Base-by-base conservation (phyloP, 2,888 invertebrate genomes). In the Epinotia ramella region DNA sequence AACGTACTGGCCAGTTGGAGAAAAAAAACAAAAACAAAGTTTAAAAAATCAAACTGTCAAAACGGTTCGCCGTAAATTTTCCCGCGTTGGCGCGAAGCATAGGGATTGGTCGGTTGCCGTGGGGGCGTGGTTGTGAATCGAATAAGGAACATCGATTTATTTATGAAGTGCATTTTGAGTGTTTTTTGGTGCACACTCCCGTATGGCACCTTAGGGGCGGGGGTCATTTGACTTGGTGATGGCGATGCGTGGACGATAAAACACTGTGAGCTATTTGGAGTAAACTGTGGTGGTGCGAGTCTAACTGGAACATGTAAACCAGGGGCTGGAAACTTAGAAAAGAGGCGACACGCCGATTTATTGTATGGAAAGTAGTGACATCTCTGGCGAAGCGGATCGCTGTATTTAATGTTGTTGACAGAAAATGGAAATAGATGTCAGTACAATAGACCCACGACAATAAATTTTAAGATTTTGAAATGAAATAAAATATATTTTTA, bases 1-100 rank as follows among this genome's bases (percentile, higher is more conserved):
- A 91, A 85, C 82, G 80, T 85, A 84, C 80, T 86, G 89, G 86
- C 84, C 87, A 86, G 79, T 83, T 76, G 80, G 77, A 80, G 80
- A 78, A 84, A 84, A 28, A 84, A 83, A 82, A 84, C 84, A 86
- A 53, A 87, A 88, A 87, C 81, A 82, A 86, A 84, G 80, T 86
- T 88, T 85, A 90, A 92, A 91, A 92, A 91, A 88, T 89, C 86
- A 88, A 91, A 89, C 91, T 93, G 93, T 94, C 93, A 94, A 92
- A 93, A 94, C 90, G 92, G 91, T 89, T 86, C 84, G 90, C 91
- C 85, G 90, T 91, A 93, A 91, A 91, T 92, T 91, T 90, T 87
- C 85, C 88, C 88, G 89, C 87, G 89, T 84, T 84, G 77, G 80
- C 76, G 84, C 83, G 81, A 82, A 80, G 80, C 78, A 81, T 79